These are phyloP conservation scores for Aquatica leii DNA, from an alignment of 2,888 invertebrate genomes.

Conservation along the genomic window DNA sequence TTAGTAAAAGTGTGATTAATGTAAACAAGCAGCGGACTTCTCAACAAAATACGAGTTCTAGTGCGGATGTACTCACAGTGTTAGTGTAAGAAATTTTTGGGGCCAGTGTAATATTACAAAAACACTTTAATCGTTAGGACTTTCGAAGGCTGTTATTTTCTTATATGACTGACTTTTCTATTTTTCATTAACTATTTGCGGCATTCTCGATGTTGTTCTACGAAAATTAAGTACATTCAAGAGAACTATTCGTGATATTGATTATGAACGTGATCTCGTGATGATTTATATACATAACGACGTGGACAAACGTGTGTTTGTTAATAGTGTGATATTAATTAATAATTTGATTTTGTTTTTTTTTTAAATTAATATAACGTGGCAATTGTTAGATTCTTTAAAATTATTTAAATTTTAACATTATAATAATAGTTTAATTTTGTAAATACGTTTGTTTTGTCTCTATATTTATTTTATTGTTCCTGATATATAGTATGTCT, in stretches of 20 bases:
- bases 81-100: conserved; percentile 60
- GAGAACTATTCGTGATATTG: conserved; percentile 34
- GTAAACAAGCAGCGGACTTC: conserved; percentile 62
- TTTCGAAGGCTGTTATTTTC: conserved; percentile 32
- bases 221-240: no score
- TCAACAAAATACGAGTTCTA: conserved; percentile 53
- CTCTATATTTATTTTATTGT: conserved; percentile 60
- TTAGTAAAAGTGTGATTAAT: conserved; percentile 78
- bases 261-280: conserved; percentile 58
- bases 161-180: conserved; percentile 12
- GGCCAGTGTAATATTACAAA: conserved; percentile 52
- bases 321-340: conserved; percentile 63
- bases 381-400: conserved; percentile 54
- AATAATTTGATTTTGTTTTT: conserved; percentile 60
- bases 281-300: conserved; percentile 56
- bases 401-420: conserved; percentile 47
- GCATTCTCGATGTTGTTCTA: neutral
- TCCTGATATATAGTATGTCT: conserved; percentile 49
- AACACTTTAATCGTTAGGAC: conserved; percentile 16
- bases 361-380: conserved; percentile 50
- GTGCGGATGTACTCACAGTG: conserved; percentile 65
- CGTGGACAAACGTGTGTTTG: conserved; percentile 56
- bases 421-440: conserved; percentile 40
- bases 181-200: neutral
- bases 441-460: conserved; percentile 54